Evolutionary conservation across 2,113 vertebrate species (phyloP).

Genomic region (Dasyornis broadbenti): DNA sequence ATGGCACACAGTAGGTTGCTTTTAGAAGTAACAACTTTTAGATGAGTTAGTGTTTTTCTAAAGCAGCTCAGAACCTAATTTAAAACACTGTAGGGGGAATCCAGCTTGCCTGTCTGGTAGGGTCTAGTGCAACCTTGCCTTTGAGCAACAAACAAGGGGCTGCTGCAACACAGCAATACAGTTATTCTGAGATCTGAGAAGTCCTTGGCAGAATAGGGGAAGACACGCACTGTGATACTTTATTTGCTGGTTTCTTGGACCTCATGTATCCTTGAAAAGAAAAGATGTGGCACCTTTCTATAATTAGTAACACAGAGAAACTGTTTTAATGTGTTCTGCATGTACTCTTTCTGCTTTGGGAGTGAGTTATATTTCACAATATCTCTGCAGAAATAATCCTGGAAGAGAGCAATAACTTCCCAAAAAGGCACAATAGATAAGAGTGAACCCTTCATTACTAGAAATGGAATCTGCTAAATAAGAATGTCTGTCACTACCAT

Average conservation of each 20-base stretch:
- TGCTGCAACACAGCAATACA: not conserved
- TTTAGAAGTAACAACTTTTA: not conserved
- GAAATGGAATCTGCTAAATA: not conserved
- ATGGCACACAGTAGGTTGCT: not conserved
- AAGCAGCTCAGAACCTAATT: not conserved
- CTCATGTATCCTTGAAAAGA: not conserved
- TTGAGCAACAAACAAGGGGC: not conserved
- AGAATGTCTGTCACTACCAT: not conserved
- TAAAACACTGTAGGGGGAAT: not conserved
- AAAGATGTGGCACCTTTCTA: not conserved
- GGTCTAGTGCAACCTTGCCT: not conserved
- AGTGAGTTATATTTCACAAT: not conserved
- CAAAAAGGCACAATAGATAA: not conserved
- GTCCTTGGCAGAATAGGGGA: not conserved
- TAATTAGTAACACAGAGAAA: not conserved
- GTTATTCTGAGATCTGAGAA: not conserved
- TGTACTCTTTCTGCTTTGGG: not conserved
- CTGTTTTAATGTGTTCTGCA: not conserved
- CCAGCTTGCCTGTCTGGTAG: not conserved
- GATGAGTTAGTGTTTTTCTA: not conserved
- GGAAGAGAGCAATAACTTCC: not conserved
- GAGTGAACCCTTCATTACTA: not conserved
- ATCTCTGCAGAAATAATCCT: not conserved
- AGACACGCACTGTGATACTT: fast-evolving
- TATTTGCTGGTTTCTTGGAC: not conserved